phyloP scores from a whole-genome alignment of 2,113 vertebrate genomes.

The Tamias sibiricus region DNA sequence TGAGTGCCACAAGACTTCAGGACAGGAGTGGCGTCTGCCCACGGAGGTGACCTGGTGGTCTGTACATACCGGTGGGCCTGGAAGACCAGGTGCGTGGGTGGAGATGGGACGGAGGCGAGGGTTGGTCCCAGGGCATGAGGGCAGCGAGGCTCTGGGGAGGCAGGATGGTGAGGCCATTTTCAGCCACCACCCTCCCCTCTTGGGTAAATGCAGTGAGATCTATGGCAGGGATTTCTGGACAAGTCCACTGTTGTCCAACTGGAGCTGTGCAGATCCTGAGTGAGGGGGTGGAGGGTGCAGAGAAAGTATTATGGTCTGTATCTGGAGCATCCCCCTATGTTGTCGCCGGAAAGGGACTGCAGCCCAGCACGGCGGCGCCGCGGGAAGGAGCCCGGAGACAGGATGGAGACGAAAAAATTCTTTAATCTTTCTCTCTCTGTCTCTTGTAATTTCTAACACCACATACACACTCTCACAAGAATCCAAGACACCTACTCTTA shows the following conservation, averaged over 20 bases:
- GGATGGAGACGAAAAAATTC: too few species aligned
- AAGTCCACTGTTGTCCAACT: background rate
- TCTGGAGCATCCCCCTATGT: too few species aligned
- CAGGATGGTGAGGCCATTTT: background rate
- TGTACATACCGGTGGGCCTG: background rate
- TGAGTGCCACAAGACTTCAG: accelerated
- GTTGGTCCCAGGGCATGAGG: too few species aligned
- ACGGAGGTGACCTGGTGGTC: accelerated
- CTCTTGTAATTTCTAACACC: too few species aligned
- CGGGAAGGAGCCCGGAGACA: too few species aligned
- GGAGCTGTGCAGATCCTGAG: accelerated
- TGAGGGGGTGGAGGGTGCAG: background rate
- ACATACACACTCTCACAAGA: too few species aligned
- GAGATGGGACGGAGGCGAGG: background rate
- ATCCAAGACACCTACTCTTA: too few species aligned
- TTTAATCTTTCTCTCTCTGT: too few species aligned
- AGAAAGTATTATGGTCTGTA: background rate
- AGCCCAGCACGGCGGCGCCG: too few species aligned
- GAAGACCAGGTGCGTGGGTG: too few species aligned
- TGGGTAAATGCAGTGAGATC: background rate
- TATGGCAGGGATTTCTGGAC: background rate
- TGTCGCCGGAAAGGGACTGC: too few species aligned
- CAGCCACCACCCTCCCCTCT: accelerated
- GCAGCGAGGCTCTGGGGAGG: accelerated
- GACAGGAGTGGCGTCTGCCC: accelerated